Evolutionary conservation across 2,797 vertebrate species (phyloP), one percentile per base, ranked within the genome.

Genomic region (Parauchenoglanis ngamensis): DNA sequence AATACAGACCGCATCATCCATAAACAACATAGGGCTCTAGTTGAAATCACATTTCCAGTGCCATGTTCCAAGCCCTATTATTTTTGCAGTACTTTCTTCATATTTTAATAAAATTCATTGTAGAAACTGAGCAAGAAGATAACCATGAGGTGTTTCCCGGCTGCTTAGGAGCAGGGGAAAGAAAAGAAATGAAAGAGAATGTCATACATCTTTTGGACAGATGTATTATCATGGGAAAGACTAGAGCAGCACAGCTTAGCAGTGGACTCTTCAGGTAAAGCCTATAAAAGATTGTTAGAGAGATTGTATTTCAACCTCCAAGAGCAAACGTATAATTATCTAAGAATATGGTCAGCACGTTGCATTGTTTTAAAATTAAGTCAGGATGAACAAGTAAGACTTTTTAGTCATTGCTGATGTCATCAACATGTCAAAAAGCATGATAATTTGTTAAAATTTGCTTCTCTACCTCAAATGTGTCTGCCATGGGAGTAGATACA

Each of bases 141-240:
- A 78, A 35, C 17, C 52, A 35, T 57, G 17, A 35, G 17, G 49
- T 88, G 68, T 49, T 84, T 80, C 76, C 63, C 49, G 84, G 52
- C 70, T 73, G 31, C 67, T 76, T 84, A 78, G 57, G 84, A 84
- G 57, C 57, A 35, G 63, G 81, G 59, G 68, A 77, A 15, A 40
- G 3, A 40, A 40, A 40, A 40, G 11, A 73, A 79, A 81, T 72
- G n/a, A n/a, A 61, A 44, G 31, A 67, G 76, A 86, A 81, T n/a
- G 59, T 35, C 83, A 65, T 87, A 79, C 54, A 89, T 89, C 81
- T 84, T 77, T 83, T 31, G 65, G 82, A 88, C 67, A 63, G 85
- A 63, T 0, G 1, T 35, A 35, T 78, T 56, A 59, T 79, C 31
- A 59, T 59, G 15, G 11, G 56, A 59, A 79, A 59, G 54, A 15